Evolutionary conservation across 2,888 invertebrate species (phyloP).

Genomic region (Pegoplata infirma): DNA sequence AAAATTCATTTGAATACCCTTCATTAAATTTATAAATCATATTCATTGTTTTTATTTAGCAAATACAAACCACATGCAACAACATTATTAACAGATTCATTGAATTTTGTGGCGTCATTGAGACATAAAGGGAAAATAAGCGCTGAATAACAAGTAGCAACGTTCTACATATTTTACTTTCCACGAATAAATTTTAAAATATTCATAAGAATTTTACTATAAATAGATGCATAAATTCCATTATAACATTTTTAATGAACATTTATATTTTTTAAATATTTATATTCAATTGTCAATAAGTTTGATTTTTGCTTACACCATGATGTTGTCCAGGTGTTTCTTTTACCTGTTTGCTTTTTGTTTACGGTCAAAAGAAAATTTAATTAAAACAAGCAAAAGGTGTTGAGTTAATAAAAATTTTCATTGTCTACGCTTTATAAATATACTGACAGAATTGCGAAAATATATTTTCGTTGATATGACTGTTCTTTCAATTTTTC

Average conservation of each 20-base stretch:
- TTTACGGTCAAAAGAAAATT: conserved; percentile 4
- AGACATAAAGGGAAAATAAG: background rate
- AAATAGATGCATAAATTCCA: background rate
- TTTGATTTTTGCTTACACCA: background rate
- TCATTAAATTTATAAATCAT: too few relatives aligned
- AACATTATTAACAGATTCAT: background rate
- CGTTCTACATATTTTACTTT: too few relatives aligned
- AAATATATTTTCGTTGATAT: conserved; percentile 14
- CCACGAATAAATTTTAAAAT: background rate
- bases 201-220: background rate
- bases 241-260: too few relatives aligned
- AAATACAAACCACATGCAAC: too few relatives aligned
- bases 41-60: too few relatives aligned
- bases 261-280: conserved; percentile 23
- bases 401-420: conserved; percentile 39
- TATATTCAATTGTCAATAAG: conserved; percentile 11
- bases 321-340: conserved; percentile 44
- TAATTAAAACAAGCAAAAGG: conserved; percentile 7
- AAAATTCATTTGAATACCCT: too few relatives aligned
- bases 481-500: conserved; percentile 2
- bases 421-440: conserved; percentile 21
- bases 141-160: conserved; percentile 4
- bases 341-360: background rate
- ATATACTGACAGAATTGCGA: background rate
- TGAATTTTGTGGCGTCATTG: conserved; percentile 21